Evolutionary conservation across 1,140 invertebrate genomes (phyloP).

Genomic region (Andrena cerasifolii): DNA sequence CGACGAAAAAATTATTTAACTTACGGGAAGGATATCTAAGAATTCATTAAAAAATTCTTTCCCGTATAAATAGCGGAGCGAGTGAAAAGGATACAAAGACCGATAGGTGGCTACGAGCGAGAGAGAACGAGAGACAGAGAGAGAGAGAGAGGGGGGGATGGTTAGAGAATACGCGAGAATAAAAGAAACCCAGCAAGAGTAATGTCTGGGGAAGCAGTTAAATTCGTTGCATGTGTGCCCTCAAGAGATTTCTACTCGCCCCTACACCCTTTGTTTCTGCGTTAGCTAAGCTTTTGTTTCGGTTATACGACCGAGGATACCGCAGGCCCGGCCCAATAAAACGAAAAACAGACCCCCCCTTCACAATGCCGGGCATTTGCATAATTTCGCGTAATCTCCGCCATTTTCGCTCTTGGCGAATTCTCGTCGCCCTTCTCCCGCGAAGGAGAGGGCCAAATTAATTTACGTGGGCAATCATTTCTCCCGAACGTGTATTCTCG

Average conservation of each 20-base stretch:
- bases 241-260: slow-evolving; percentile 74
- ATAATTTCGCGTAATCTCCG: slow-evolving; percentile 83
- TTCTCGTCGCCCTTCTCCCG: slow-evolving; percentile 23
- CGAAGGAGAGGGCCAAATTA: slow-evolving; percentile 42
- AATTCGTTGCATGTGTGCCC: slow-evolving; percentile 81
- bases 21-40: no score
- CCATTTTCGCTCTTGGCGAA: slow-evolving; percentile 75
- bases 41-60: no score
- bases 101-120: slow-evolving; percentile 2
- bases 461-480: slow-evolving; percentile 56
- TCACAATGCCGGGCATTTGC: slow-evolving; percentile 81
- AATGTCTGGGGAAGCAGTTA: slow-evolving; percentile 81
- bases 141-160: slow-evolving; percentile 33
- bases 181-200: slow-evolving; percentile 80
- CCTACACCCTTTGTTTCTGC: slow-evolving; percentile 78
- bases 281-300: slow-evolving; percentile 82
- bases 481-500: slow-evolving; percentile 27
- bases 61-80: background rate
- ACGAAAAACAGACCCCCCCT: slow-evolving; percentile 79
- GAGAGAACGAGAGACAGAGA: background rate
- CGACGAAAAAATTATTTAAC: no score
- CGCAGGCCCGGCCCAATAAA: slow-evolving; percentile 77
- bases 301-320: slow-evolving; percentile 78
- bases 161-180: slow-evolving; percentile 70
- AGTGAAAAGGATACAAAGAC: slow-evolving; percentile 20